Evolutionary conservation across 1,140 invertebrate genomes (phyloP), one percentile per base, ranked within the genome.

Genomic region (Chrysomallon squamiferum): DNA sequence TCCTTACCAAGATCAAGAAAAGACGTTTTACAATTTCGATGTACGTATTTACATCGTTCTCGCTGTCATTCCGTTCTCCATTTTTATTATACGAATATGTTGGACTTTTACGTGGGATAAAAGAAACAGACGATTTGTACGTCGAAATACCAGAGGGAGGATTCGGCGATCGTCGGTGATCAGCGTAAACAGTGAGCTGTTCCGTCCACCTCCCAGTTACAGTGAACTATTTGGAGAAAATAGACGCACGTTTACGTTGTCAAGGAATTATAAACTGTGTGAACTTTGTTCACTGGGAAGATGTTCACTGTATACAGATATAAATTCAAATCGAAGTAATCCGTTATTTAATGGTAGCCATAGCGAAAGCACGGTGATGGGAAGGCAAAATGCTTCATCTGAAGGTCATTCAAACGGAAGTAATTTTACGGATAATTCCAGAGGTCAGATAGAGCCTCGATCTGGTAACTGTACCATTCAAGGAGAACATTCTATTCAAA

Each of bases 1-100:
- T 15, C 35, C 35, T 5, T 5, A 15, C 5, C 5, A 38, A 38
- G 35, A 38, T 15, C 5, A 38, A 38, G 35, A 38, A 38, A 38
- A 38, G 35, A 38, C 5, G 35, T 38, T 38, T 38, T 38, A 38
- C 50, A 25, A 13, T 13, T 54, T 54, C 29, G 50, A 54, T 30
- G 29, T 54, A 13, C 50, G 50, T 30, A 54, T 54, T 54, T 54
- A 54, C 50, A 54, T 54, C 50, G 22, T 54, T 22, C 50, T 54
- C 50, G 50, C 50, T 3, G 50, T 30, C 13, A 54, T 54, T 27
- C 50, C 50, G 50, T 4, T 54, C 25, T 25, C 29, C 50, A 54
- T 54, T 30, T 54, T 54, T 22, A 15, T 54, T 15, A 27, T 54
- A 25, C 50, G 50, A 5, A 1, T 54, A 18, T 54, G 50, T 30